Evolutionary conservation across 1,140 invertebrate species (phyloP), one percentile per base, ranked within the genome.

Genomic region (Plutomurus gul): DNA sequence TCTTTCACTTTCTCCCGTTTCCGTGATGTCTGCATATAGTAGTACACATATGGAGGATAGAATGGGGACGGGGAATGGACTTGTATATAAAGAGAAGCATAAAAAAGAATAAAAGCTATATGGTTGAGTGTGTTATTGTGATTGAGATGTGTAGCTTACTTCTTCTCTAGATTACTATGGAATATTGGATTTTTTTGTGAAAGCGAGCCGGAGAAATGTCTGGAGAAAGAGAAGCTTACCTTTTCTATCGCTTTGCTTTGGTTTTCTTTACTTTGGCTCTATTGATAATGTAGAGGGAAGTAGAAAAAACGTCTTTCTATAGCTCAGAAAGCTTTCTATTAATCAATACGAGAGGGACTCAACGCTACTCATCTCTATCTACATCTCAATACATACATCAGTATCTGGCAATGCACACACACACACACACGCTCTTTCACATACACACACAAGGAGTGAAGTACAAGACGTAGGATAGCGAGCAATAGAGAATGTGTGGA

Each of bases 131-230:
- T 65, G 56, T 65, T 65, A 65, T 65, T 65, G 56, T 65, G 56
- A 65, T 65, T 65, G 56, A 65, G 56, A 65, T 65, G 56, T 65
- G 56, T 65, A 65, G 56, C 56, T 65, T 65, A 65, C 56, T 65
- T 65, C 56, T 65, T 65, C 56, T 30, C 22, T 33, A 65, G 56
- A 65, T 65, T 65, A 65, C 56, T 65, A 65, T 65, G 56, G 56
- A 65, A 65, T 65, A 65, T 65, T 65, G 56, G 56, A 65, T 65
- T 65, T 65, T 51, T 65, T 65, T 65, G 56, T 65, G 56, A 65
- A 65, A 65, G 56, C 56, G 56, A 65, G 56, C 56, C 56, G 56
- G 56, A 65, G 56, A 65, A 65, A 65, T 65, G 56, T 65, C 56
- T 65, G 56, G 56, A 65, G 56, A 65, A n/a, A 43, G 56, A 65